Conservation (phyloP, 2,888 invertebrate genomes). For the Amphipoea lucens region DNA sequence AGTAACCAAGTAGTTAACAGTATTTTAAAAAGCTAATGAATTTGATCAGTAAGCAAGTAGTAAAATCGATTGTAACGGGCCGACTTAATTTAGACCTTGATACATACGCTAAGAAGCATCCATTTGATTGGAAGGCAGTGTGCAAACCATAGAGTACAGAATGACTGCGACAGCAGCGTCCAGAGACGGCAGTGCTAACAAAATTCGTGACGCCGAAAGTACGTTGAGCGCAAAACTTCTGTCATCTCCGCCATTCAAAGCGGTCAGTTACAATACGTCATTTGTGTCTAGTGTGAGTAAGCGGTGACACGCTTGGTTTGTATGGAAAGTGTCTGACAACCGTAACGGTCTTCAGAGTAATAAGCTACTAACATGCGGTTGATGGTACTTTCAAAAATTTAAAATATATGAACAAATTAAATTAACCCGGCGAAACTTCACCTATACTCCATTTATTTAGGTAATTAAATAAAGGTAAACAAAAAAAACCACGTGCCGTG, state of each 20-base stretch:
- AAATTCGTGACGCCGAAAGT: not conserved
- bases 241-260: not conserved
- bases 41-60: not conserved
- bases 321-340: not conserved
- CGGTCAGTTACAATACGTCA: not conserved
- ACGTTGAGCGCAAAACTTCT: not conserved
- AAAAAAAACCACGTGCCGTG: too few relatives aligned
- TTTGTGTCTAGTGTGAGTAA: not conserved
- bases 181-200: not conserved
- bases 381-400: not conserved
- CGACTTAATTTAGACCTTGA: not conserved
- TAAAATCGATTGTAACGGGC: not conserved
- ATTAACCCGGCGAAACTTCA: not conserved
- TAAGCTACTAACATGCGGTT: not conserved
- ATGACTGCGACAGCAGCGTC: not conserved
- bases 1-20: not conserved
- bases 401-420: not conserved
- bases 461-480: too few relatives aligned
- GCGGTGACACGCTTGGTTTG: not conserved
- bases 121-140: not conserved
- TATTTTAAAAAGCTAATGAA: not conserved
- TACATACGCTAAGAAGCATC: not conserved
- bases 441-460: too few relatives aligned
- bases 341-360: not conserved
- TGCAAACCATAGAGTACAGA: not conserved